Evolutionary conservation across 2,797 vertebrate genomes (phyloP).

Genomic region (Lates japonicus): DNA sequence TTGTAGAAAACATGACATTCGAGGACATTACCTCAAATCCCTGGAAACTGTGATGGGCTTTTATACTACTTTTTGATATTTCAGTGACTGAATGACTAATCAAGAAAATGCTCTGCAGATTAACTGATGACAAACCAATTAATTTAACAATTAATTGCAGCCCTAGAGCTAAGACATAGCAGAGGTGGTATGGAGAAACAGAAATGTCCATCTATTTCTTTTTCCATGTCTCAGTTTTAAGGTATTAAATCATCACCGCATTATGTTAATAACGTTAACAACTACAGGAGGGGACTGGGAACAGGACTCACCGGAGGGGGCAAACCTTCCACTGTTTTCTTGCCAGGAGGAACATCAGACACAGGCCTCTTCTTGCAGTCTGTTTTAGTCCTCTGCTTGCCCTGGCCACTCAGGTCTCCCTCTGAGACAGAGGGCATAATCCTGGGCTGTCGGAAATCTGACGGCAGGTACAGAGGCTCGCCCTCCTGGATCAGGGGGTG

Average conservation of each 20-base stretch:
- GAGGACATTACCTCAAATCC: not conserved
- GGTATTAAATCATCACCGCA: not conserved
- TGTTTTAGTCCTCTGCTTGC: constrained; percentile 88
- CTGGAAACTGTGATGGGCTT: not conserved
- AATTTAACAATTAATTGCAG: not conserved
- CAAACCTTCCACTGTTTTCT: constrained; percentile 93
- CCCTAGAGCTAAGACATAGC: not conserved
- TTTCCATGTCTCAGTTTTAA: not conserved
- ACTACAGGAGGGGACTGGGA: not conserved
- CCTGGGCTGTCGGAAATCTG: constrained; percentile 85
- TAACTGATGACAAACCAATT: not conserved
- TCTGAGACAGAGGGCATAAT: constrained; percentile 93
- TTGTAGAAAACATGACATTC: not conserved
- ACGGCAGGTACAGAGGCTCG: constrained; percentile 81
- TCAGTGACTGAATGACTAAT: not conserved
- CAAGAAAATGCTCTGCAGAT: not conserved
- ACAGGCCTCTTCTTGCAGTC: constrained; percentile 94
- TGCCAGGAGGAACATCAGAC: constrained; percentile 91
- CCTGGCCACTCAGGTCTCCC: constrained; percentile 91
- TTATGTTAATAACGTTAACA: not conserved
- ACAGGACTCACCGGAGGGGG: constrained; percentile 92
- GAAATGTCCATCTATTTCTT: not conserved
- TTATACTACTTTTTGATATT: not conserved
- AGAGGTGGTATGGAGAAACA: not conserved
- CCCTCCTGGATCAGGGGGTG: constrained; percentile 85